Conservation (phyloP, 2,113 vertebrate species). For the Phalacrocorax brasilianus region DNA sequence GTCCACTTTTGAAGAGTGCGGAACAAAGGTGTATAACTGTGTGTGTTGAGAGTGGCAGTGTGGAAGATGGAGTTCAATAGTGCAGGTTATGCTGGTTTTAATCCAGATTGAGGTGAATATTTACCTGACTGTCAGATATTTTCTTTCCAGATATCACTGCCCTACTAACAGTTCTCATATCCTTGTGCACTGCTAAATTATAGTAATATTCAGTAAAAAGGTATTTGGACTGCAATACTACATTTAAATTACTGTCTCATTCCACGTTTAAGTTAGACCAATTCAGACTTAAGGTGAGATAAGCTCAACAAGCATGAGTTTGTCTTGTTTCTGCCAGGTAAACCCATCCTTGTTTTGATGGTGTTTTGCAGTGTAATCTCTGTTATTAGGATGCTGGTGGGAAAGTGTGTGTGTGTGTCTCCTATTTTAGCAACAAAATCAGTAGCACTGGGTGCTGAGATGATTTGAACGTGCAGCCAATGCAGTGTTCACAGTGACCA, state of each 20-base stretch:
- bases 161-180: neutral
- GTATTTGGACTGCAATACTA: neutral
- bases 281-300: neutral
- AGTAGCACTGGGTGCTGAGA: neutral
- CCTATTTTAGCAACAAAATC: neutral
- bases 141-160: neutral
- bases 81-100: constrained; percentile 6
- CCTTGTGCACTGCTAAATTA: neutral
- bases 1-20: constrained; percentile 22
- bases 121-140: neutral
- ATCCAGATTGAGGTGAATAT: neutral
- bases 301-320: neutral
- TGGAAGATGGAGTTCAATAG: constrained; percentile 45
- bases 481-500: neutral
- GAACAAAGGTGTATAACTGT: neutral
- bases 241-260: neutral
- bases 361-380: neutral
- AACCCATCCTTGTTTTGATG: neutral
- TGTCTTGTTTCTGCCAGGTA: neutral
- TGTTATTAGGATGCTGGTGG: neutral
- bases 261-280: neutral
- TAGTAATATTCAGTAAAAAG: neutral
- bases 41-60: neutral
- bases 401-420: neutral
- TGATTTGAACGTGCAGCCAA: neutral